These are phyloP conservation scores for Cantharis flavilabris DNA, from an alignment of 2,888 invertebrate species.

Conservation along the genomic window DNA sequence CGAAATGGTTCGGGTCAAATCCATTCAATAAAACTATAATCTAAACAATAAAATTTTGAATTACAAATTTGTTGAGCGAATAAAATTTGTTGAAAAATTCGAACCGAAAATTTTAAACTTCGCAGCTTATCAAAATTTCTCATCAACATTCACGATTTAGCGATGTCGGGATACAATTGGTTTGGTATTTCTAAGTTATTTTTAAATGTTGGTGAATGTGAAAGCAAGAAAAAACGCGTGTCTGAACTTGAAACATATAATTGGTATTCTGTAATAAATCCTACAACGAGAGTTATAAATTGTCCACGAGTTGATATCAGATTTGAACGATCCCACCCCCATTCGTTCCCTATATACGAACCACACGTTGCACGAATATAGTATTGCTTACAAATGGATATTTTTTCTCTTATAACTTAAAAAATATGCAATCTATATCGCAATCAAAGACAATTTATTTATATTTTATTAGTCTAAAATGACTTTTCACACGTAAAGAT, in stretches of 20 bases:
- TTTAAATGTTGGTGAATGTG: constrained; percentile 15
- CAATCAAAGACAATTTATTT: neutral
- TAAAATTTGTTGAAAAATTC: constrained; percentile 53
- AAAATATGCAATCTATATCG: neutral
- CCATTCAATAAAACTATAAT: constrained; percentile 48
- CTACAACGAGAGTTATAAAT: constrained; percentile 52
- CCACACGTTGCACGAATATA: constrained; percentile 28
- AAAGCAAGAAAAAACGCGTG: constrained; percentile 29
- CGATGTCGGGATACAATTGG: neutral
- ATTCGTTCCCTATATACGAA: constrained; percentile 29
- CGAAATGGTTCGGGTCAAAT: constrained; percentile 36
- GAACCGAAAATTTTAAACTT: constrained; percentile 52
- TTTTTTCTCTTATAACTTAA: constrained; percentile 12
- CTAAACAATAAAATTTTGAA: constrained; percentile 55
- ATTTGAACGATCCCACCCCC: constrained; percentile 45
- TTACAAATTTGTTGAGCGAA: constrained; percentile 53
- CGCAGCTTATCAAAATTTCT: constrained; percentile 49
- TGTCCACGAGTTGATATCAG: constrained; percentile 52
- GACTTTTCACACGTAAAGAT: constrained; percentile 1
- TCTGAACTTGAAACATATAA: constrained; percentile 42
- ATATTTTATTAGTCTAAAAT: constrained; percentile 3
- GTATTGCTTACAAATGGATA: constrained; percentile 33
- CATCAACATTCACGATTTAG: constrained; percentile 45
- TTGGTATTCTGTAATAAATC: constrained; percentile 52
- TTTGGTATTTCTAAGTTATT: neutral